A percentile compares a stretch with the other conserved stretches of the same genome.
phyloP scores from a whole-genome alignment of 2,113 vertebrate genomes.

The Empidonax traillii region DNA sequence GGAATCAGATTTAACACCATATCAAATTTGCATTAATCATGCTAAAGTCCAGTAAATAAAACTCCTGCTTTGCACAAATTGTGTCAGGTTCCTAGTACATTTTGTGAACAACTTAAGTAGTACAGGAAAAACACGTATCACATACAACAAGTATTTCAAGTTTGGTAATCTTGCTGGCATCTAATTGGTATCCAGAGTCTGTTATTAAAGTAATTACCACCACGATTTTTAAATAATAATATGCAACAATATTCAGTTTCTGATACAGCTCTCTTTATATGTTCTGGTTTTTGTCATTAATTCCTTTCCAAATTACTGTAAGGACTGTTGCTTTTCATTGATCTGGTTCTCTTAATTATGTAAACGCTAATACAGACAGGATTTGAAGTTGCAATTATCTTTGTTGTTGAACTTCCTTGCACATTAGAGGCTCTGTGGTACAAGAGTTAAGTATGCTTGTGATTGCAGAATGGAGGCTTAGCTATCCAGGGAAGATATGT shows the following conservation, averaged over 20 bases:
- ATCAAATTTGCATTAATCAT: background rate
- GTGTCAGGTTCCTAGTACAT: background rate
- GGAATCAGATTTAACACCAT: background rate
- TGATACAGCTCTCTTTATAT: background rate
- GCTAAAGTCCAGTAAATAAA: background rate
- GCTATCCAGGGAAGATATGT: background rate
- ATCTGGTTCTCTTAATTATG: background rate
- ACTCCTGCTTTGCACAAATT: background rate
- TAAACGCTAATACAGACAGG: background rate
- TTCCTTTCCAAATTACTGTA: background rate
- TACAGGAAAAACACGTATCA: background rate
- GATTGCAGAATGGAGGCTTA: background rate
- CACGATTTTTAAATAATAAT: background rate
- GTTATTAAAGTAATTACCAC: background rate
- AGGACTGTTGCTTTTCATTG: background rate
- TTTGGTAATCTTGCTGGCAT: background rate
- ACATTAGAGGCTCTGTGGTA: accelerated
- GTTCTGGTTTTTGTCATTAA: background rate
- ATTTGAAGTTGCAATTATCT: background rate
- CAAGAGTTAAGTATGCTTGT: background rate
- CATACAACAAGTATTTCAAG: background rate
- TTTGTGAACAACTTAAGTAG: background rate
- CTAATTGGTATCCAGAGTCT: background rate
- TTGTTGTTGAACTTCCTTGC: background rate
- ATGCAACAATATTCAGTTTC: background rate